Evolutionary conservation across 2,113 vertebrate genomes (phyloP).

Genomic region (Dolichotis patagonum): DNA sequence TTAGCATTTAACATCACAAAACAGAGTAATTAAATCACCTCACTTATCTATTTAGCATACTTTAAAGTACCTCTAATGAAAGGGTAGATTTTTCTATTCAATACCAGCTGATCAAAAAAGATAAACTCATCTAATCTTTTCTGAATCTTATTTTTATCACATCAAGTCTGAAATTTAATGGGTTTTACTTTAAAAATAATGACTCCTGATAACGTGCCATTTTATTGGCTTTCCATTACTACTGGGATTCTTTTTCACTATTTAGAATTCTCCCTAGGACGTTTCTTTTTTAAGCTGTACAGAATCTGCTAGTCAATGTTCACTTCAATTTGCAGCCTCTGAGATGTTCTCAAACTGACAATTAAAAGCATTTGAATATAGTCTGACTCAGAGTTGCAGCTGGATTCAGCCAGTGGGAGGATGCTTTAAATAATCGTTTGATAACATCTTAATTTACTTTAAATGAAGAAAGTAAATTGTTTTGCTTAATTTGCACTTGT

Average conservation of each 20-base stretch:
- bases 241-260: not conserved
- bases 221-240: not conserved
- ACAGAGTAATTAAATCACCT: not conserved
- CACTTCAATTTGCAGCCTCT: constrained; percentile 59
- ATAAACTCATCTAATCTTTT: not conserved
- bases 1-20: not conserved
- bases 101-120: not conserved
- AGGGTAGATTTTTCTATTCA: not conserved
- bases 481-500: constrained; percentile 57
- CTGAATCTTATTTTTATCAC: not conserved
- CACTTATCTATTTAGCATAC: not conserved
- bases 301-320: constrained; percentile 11
- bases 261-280: not conserved
- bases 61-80: not conserved
- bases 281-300: constrained; percentile 19
- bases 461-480: constrained; percentile 43
- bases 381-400: constrained; percentile 60
- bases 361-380: constrained; percentile 66
- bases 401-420: constrained; percentile 54
- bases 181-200: not conserved
- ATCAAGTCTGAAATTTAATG: not conserved
- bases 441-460: constrained; percentile 71
- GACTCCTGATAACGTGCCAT: fast-evolving
- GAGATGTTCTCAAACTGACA: constrained; percentile 54
- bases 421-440: constrained; percentile 34